Evolutionary conservation across 2,888 invertebrate genomes (phyloP), one percentile per base, ranked within the genome.

Genomic region (Schizaphis graminum): DNA sequence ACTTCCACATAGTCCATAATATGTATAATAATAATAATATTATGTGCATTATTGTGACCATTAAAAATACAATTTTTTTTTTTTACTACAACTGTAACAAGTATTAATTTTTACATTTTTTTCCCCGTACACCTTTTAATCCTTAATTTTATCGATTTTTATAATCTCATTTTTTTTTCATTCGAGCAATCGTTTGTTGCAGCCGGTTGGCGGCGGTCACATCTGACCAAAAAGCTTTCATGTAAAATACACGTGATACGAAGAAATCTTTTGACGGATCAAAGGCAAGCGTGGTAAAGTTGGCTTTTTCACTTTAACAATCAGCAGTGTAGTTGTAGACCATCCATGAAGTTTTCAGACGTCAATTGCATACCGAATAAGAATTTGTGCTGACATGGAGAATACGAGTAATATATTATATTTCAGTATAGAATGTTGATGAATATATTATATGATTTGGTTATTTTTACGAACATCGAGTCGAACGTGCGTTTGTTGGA

Each of bases 281-380:
- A 61, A 61, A 61, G 57, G 28, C 44, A 61, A 47, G 61, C 61
- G n/a, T 28, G n/a, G 28, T 61, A 47, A 28, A 61, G 47, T 89
- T 89, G 89, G 28, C 26, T 89, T 89, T 89, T 61, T 89, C 47
- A 67, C 24, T 67, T 57, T 90, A 67, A 67, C 61, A 90, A 90
- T 47, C 24, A 67, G 21, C 90, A 16, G 47, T 28, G n/a, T 28
- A 35, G 89, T 41, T 35, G 26, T 7, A 56, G 89, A 89, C 89
- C 41, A 88, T 88, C 88, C 41, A 28, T 35, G 56, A 35, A 89
- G 56, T 35, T 56, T 89, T 57, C 41, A 57, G 90, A 67, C 90
- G 67, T 67, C 90, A n/a, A 90, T 47, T 16, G 61, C 89, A 47
- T 61, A 49, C 90, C n/a, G 24, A 47, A 67, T 49, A 90, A 47